Evolutionary conservation across 1,140 invertebrate genomes (phyloP).

Genomic region (Chironomus tepperi): DNA sequence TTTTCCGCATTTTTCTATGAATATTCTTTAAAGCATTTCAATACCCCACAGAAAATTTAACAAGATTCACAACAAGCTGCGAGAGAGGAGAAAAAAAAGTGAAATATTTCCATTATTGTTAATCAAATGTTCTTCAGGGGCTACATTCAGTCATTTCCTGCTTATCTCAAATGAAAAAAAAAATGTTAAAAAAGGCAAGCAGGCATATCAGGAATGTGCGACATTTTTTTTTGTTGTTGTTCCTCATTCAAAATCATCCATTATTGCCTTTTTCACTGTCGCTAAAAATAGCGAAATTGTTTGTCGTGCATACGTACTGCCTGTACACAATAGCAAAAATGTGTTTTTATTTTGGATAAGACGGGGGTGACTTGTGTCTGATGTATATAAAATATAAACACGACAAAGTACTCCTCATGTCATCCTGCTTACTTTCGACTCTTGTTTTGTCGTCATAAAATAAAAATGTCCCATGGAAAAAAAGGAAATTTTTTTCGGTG

Average conservation of each 20-base stretch:
- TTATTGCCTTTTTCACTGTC: background rate
- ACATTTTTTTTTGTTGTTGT: background rate
- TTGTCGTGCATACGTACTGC: background rate
- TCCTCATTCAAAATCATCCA: background rate
- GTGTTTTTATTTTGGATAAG: no score
- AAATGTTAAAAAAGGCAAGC: background rate
- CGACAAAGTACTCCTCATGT: background rate
- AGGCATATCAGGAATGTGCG: background rate
- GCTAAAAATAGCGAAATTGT: background rate
- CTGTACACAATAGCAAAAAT: no score
- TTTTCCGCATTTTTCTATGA: no score
- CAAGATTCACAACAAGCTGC: no score
- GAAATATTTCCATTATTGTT: no score
- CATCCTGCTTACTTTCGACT: background rate
- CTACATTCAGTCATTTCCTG: background rate
- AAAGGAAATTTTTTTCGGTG: background rate
- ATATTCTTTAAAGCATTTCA: no score
- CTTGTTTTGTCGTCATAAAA: background rate
- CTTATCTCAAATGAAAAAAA: background rate
- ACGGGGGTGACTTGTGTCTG: background rate
- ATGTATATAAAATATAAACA: background rate
- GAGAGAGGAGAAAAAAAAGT: no score
- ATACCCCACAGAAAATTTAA: no score
- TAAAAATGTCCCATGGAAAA: background rate
- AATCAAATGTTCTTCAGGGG: no score